Base-by-base conservation (phyloP, 2,797 vertebrate species). In the Amniataba percoides region DNA sequence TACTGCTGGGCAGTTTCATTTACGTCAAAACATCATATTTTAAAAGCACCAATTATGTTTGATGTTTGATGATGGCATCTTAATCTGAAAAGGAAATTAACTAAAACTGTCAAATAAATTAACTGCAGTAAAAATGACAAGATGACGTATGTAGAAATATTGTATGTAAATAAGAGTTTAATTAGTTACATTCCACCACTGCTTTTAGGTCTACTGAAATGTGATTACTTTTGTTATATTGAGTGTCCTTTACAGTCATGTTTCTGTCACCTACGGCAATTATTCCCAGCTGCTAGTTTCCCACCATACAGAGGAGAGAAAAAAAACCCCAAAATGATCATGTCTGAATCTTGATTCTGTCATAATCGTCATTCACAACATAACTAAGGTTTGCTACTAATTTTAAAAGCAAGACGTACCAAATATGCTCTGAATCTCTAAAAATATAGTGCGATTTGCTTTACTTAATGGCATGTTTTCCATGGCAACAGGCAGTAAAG, bases 401-500 rank as follows among this genome's bases (percentile, higher is more conserved):
- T 62, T 59, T 73, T 56, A 55, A 46, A 65, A 12, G 13, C 16
- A 43, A 36, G 23, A 7, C 73, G 6, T 8, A n/a, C 8, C 12
- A 21, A 49, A 55, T 19, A 40, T 53, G 4, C 16, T 1, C 14
- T 1, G 7, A 9, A 43, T 55, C 40, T 68, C 7, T 31, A 23
- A 27, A 59, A 57, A 45, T 63, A 21, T 12, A 9, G 15, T 45
- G 5, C 43, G 14, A 68, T 61, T 48, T 34, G 16, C 8, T 62
- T 25, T 3, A 52, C 12, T 19, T 14, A 10, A 19, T 18, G 10
- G n/a, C 60, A 55, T 59, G 51, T 12, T 56, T 34, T 83, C 61
- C 15, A 45, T 78, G 62, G 55, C 55, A 52, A 71, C 58, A 68
- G 60, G 39, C 23, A 65, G 55, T 77, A 67, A 87, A 76, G 23